Conservation (phyloP, 2,888 invertebrate species). For the Linyphia triangularis region DNA sequence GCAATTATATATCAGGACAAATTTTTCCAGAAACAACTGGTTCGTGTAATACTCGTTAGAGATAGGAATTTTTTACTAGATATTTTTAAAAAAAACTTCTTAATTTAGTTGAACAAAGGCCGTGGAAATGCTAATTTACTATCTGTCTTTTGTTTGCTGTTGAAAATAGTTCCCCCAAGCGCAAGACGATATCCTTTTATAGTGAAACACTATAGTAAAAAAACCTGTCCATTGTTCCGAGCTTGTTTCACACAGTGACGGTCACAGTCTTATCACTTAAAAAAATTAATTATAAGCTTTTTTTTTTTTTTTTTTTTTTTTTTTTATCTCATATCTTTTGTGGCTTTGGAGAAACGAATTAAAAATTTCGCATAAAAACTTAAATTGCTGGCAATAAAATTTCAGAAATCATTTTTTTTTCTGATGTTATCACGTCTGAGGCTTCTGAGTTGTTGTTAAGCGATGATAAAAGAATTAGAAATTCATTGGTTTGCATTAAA, state of each 20-base stretch:
- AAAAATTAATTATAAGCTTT: slow-evolving; percentile 71
- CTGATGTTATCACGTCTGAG: neutral
- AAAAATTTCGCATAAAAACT: slow-evolving; percentile 31
- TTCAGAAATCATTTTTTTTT: slow-evolving; percentile 37
- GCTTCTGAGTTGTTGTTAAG: neutral
- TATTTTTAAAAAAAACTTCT: slow-evolving; percentile 9
- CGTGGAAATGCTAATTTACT: slow-evolving; percentile 70
- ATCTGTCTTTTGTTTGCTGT: slow-evolving; percentile 58
- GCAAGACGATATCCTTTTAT: slow-evolving; percentile 43
- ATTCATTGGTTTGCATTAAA: slow-evolving; percentile 34
- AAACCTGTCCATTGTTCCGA: slow-evolving; percentile 40
- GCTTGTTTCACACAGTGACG: slow-evolving; percentile 51
- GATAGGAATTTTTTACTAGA: slow-evolving; percentile 17
- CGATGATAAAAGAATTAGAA: slow-evolving; percentile 38
- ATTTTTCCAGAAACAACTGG: slow-evolving; percentile 69
- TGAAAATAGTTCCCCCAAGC: slow-evolving; percentile 30
- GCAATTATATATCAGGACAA: slow-evolving; percentile 65
- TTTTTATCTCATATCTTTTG: slow-evolving; percentile 1
- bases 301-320: no score
- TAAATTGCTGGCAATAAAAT: slow-evolving; percentile 58
- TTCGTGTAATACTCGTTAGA: slow-evolving; percentile 56
- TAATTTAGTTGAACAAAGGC: slow-evolving; percentile 35
- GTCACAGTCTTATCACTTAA: slow-evolving; percentile 26
- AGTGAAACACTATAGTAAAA: slow-evolving; percentile 6
- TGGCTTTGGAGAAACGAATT: slow-evolving; percentile 14